Evolutionary conservation across 2,113 vertebrate genomes (phyloP), one percentile per base, ranked within the genome.

Genomic region (Cinclus cinclus): DNA sequence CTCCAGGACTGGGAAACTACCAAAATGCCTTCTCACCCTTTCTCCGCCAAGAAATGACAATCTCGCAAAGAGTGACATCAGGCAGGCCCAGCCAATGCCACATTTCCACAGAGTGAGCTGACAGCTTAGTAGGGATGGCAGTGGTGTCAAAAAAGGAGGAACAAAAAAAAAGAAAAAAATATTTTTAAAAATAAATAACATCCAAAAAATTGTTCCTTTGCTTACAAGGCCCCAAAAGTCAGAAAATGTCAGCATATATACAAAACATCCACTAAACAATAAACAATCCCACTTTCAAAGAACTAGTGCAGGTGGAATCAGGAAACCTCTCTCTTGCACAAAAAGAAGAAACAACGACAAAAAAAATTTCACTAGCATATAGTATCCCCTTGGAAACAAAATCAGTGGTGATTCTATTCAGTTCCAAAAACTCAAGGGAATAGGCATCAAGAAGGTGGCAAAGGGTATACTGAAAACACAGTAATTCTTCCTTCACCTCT

Each of bases 61-160:
- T 11, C 28, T 79, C 53, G 35, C 25, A 49, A 83, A 55, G 39
- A 23, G 19, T 31, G 53, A 80, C 33, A 47, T 50, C 47, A 64
- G 22, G 10, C 39, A 53, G 28, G 63, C 9, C 25, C 37, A 87
- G 35, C 9, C 46, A 73, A 47, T 35, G 37, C 10, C 47, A 70
- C 6, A 13, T 30, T 65, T 58, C 42, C 46, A 68, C 6, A 65
- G 18, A 9, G 6, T 58, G 10, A 58, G 15, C 17, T 81, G 42
- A 69, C 30, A 67, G 15, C 18, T 21, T 2, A 42, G 49, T 25
- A 3, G 15, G 10, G 17, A 14, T 13, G 14, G 16, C 18, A 39
- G 13, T 21, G 28, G 8, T 4, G 5, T 17, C 22, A 52, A 68
- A 60, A 60, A 60, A 15, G 0, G 6, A 14, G 6, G 1, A 13